Evolutionary conservation across 2,888 invertebrate genomes (phyloP).

Genomic region (Cheiracanthium punctorium): DNA sequence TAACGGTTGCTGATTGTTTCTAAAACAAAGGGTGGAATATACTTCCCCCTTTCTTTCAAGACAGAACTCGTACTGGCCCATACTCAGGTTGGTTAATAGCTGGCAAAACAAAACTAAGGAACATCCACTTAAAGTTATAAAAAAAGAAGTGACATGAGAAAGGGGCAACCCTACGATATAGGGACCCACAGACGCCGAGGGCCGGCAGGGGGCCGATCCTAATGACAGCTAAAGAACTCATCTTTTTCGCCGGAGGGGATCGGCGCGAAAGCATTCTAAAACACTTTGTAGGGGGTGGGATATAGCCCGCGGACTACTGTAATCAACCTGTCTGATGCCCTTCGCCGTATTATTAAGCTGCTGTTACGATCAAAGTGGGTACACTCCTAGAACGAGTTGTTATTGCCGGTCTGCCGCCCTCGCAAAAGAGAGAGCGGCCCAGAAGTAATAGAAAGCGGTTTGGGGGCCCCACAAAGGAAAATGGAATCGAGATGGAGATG

Average conservation of each 20-base stretch:
- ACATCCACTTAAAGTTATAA: conserved; percentile 37
- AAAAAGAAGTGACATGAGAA: background rate
- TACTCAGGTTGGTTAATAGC: background rate
- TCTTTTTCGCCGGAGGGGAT: conserved; percentile 35
- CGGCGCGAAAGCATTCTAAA: conserved; percentile 29
- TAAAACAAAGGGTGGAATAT: background rate
- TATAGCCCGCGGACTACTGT: conserved; percentile 44
- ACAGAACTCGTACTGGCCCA: background rate
- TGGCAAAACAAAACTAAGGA: conserved; percentile 14
- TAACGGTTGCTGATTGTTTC: conserved; percentile 2
- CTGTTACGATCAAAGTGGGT: conserved; percentile 40
- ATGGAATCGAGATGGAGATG: background rate
- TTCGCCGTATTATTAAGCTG: conserved; percentile 52
- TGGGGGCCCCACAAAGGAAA: background rate
- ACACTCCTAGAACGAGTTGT: conserved; percentile 7
- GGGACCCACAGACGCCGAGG: conserved; percentile 17
- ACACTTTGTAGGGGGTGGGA: conserved; percentile 65
- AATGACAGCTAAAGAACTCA: conserved; percentile 59
- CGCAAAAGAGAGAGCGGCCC: background rate
- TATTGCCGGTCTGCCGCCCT: conserved; percentile 12
- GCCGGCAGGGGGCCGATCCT: conserved; percentile 11
- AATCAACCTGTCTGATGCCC: conserved; percentile 57
- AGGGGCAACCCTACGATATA: conserved; percentile 14
- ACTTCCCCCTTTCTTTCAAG: background rate
- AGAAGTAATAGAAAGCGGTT: background rate